A percentile compares a stretch with the other conserved stretches of the same genome.
These are phyloP conservation scores for Puntigrus tetrazona DNA, from an alignment of 2,113 vertebrate species.

Conservation along the genomic window DNA sequence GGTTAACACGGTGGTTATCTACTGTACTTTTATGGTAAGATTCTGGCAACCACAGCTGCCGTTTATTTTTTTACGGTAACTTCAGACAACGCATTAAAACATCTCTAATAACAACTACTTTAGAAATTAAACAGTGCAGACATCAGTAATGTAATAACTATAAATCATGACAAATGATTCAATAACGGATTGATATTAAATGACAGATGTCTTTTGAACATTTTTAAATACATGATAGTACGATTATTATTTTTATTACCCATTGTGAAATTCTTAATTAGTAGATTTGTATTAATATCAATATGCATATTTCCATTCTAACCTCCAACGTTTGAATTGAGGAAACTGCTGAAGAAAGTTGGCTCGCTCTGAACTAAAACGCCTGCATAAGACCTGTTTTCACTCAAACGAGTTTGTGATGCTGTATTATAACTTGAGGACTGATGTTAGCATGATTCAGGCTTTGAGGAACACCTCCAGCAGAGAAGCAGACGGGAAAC, in stretches of 20 bases:
- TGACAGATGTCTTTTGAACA: background rate
- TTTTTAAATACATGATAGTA: background rate
- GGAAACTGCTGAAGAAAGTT: background rate
- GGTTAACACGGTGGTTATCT: too few relatives aligned
- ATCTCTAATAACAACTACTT: background rate
- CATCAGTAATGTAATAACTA: background rate
- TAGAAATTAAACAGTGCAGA: background rate
- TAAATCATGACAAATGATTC: background rate
- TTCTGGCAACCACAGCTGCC: too few relatives aligned
- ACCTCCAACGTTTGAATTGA: background rate
- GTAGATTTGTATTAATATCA: background rate
- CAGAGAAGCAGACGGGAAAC: background rate
- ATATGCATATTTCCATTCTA: background rate
- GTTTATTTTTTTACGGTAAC: too few relatives aligned
- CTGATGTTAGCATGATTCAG: background rate
- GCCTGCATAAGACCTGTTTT: background rate
- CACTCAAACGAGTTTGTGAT: background rate
- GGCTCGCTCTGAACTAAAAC: background rate
- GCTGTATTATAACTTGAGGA: background rate
- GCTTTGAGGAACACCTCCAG: conserved; percentile 1
- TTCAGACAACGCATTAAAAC: too few relatives aligned
- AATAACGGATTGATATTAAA: background rate
- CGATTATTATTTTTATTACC: background rate
- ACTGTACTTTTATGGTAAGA: too few relatives aligned
- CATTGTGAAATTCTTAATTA: background rate